Percentiles rank a stretch among this genome's conserved stretches.
phyloP scores from a whole-genome alignment of 2,888 invertebrate species.

The Agrochola litura region DNA sequence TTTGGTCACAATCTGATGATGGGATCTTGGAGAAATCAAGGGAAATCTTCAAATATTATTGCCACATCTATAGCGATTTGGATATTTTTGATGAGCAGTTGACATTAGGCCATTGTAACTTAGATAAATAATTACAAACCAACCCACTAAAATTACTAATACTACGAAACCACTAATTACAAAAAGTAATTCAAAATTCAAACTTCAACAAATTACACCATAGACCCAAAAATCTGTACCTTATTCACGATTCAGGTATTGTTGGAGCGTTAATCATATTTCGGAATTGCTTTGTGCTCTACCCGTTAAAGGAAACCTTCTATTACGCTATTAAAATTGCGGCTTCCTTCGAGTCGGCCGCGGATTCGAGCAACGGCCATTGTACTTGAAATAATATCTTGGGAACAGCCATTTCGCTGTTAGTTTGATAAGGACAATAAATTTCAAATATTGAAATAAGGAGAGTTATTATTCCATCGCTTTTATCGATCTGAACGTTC shows the following conservation, averaged over 20 bases:
- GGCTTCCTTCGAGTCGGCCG: constrained; percentile 37
- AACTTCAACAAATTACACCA: constrained; percentile 5
- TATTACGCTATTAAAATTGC: constrained; percentile 54
- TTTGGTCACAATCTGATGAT: no score
- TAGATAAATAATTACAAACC: no score
- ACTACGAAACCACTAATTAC: not conserved
- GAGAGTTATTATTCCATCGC: not conserved
- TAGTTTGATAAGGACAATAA: constrained; percentile 3
- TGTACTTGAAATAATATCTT: constrained; percentile 31
- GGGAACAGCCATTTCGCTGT: constrained; percentile 16
- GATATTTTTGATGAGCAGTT: no score
- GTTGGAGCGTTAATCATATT: constrained; percentile 51
- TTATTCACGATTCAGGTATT: constrained; percentile 31
- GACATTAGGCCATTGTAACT: no score
- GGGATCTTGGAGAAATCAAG: no score
- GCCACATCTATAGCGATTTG: no score
- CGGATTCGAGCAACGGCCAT: constrained; percentile 26
- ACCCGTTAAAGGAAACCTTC: constrained; percentile 48
- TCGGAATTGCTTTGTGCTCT: constrained; percentile 39
- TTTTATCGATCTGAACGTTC: not conserved
- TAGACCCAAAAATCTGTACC: constrained; percentile 10
- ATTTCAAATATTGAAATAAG: constrained; percentile 5
- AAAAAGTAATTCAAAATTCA: not conserved
- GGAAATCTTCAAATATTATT: no score
- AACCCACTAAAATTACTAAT: no score